Conservation (phyloP, 2,113 vertebrate genomes). For the Phyllostomus discolor region DNA sequence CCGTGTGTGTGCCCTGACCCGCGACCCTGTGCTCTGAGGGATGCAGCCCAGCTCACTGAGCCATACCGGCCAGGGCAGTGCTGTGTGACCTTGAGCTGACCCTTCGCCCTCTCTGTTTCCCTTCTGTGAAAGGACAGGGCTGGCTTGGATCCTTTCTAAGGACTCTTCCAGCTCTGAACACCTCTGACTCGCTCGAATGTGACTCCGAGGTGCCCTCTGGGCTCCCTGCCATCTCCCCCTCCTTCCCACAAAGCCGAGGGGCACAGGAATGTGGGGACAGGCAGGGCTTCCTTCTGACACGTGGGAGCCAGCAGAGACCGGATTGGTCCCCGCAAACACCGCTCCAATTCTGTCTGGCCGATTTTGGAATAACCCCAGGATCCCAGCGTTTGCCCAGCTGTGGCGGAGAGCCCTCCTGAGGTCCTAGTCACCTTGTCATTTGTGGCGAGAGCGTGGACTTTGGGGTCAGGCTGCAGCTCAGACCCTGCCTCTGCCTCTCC, state of each 20-base stretch:
- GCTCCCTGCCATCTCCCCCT: neutral
- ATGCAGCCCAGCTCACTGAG: no score
- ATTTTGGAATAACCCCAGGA: neutral
- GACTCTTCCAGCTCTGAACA: neutral
- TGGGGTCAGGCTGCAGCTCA: neutral
- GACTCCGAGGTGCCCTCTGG: neutral
- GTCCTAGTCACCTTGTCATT: neutral
- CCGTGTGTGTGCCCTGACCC: no score
- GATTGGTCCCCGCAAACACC: accelerated
- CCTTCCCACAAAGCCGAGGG: neutral
- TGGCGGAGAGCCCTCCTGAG: neutral
- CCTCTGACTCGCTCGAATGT: neutral
- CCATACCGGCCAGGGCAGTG: no score
- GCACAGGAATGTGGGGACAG: neutral
- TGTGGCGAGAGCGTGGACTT: no score
- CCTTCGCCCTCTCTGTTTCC: neutral
- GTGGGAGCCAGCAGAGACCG: neutral
- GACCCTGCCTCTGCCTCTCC: neutral
- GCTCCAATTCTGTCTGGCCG: neutral
- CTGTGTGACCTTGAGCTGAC: neutral
- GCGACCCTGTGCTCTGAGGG: no score
- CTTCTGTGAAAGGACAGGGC: neutral
- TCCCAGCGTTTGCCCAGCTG: neutral
- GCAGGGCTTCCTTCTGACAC: neutral
- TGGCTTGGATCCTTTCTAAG: neutral